Percentiles rank a stretch among this genome's conserved stretches.
Evolutionary conservation across 2,797 vertebrate genomes (phyloP).

Genomic region (Cirrhinus mrigala): DNA sequence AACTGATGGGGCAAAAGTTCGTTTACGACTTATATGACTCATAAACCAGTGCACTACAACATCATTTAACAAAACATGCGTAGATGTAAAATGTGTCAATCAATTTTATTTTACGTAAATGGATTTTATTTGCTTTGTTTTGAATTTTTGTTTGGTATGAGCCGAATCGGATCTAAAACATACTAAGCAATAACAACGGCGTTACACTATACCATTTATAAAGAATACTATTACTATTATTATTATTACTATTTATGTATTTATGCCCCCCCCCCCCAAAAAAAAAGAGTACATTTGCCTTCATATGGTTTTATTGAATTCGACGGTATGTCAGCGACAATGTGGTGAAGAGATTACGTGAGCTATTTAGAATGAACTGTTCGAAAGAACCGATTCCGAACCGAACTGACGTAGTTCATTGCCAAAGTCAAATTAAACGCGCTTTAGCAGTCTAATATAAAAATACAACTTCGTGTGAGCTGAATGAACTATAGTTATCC

Average conservation of each 20-base stretch:
- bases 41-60: not conserved
- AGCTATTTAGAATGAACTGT: not conserved
- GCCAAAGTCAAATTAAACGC: not conserved
- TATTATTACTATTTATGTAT: not conserved
- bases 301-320: not conserved
- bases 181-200: not conserved
- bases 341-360: not conserved
- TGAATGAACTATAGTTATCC: not conserved
- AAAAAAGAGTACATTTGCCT: too few species aligned
- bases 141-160: not conserved
- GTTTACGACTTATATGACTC: not conserved
- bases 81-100: not conserved
- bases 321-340: not conserved
- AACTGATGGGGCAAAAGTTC: too few species aligned
- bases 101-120: not conserved
- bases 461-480: not conserved
- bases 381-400: conserved; percentile 4
- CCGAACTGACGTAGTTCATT: conserved; percentile 8
- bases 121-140: not conserved
- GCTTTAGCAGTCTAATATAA: not conserved
- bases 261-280: too few species aligned
- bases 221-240: not conserved
- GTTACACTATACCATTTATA: not conserved
- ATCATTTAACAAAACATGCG: not conserved
- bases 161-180: not conserved